phyloP scores from a whole-genome alignment of 2,888 invertebrate species.

The Iphiclides podalirius region DNA sequence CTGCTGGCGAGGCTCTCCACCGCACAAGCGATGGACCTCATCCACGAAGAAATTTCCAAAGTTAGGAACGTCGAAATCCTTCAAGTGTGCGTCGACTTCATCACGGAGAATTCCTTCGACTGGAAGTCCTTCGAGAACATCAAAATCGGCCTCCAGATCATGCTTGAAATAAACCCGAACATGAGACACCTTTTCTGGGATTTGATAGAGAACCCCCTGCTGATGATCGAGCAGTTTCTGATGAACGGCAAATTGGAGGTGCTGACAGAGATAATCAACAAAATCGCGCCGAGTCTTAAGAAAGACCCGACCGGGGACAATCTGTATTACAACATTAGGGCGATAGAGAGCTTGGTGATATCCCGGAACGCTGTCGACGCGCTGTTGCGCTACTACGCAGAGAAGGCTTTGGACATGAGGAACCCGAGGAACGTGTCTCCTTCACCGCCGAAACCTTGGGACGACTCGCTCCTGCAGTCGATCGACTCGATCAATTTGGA shows the following conservation, averaged over 20 bases:
- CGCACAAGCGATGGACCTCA: constrained; percentile 80
- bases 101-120: constrained; percentile 74
- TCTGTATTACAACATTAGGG: constrained; percentile 81
- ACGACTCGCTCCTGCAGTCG: constrained; percentile 79
- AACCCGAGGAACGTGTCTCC: constrained; percentile 59
- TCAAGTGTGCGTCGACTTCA: constrained; percentile 82
- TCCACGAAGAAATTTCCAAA: constrained; percentile 82
- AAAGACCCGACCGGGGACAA: constrained; percentile 71
- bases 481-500: constrained; percentile 83
- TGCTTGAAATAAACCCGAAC: constrained; percentile 78
- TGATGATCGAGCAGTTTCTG: constrained; percentile 90
- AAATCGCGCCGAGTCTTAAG: constrained; percentile 70
- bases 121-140: constrained; percentile 80
- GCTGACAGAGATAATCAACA: constrained; percentile 81
- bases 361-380: constrained; percentile 84
- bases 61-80: constrained; percentile 82
- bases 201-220: constrained; percentile 84
- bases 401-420: constrained; percentile 88
- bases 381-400: constrained; percentile 86
- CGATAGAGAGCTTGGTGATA: constrained; percentile 76
- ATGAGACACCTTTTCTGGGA: constrained; percentile 82
- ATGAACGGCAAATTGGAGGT: constrained; percentile 91
- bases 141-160: constrained; percentile 84
- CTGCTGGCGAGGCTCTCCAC: constrained; percentile 81
- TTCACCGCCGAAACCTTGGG: constrained; percentile 61